These are phyloP conservation scores for Oceanodroma leucorhoa DNA, from an alignment of 2,797 vertebrate species.

Conservation along the genomic window DNA sequence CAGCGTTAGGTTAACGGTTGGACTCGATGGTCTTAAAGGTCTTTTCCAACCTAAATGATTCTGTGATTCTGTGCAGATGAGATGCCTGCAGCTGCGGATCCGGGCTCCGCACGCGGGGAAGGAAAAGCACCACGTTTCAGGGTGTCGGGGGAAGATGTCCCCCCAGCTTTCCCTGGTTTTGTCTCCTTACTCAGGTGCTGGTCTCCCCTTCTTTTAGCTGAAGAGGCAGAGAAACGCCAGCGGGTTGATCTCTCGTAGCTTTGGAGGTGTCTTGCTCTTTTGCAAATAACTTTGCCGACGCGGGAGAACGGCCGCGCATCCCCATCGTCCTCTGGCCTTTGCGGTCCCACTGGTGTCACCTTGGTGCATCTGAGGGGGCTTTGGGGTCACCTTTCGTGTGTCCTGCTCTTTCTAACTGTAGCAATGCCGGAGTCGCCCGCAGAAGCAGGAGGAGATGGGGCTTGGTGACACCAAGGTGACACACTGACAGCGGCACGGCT, in stretches of 20 bases:
- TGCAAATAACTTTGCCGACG: not conserved
- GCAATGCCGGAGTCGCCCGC: rapidly evolving
- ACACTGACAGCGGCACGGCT: not conserved
- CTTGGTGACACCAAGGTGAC: not conserved
- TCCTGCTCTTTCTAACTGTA: not conserved
- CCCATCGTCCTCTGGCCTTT: not conserved
- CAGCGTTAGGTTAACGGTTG: not conserved
- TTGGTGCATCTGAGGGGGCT: not conserved
- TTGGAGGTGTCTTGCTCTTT: not conserved
- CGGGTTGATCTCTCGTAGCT: not conserved
- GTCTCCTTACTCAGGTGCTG: not conserved
- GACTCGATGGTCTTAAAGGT: not conserved
- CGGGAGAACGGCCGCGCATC: rapidly evolving
- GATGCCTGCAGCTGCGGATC: not conserved
- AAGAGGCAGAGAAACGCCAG: not conserved
- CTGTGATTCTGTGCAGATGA: too few species aligned
- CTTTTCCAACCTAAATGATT: not conserved
- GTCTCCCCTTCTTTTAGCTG: not conserved
- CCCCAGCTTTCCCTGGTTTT: not conserved
- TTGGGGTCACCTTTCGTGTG: not conserved
- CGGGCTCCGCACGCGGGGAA: rapidly evolving
- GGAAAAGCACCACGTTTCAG: not conserved
- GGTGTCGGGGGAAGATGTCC: not conserved
- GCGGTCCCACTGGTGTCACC: not conserved
- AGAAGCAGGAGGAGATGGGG: not conserved